A percentile compares a stretch with the other conserved stretches of the same genome.
Evolutionary conservation across 92 coral and sea anemone species (phyloP).

Genomic region (Zoanthus sociatus): DNA sequence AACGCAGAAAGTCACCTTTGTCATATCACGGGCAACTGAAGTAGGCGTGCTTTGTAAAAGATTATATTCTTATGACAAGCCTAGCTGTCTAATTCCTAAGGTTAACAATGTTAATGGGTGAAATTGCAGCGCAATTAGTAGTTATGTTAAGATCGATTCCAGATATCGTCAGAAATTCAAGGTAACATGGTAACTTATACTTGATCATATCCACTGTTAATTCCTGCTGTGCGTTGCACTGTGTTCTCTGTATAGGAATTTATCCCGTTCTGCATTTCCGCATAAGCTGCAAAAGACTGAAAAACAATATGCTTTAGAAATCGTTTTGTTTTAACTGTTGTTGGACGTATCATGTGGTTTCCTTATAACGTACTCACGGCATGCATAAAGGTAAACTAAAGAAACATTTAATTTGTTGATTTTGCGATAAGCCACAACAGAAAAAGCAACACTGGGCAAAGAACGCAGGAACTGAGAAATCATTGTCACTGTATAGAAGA

Average conservation of each 20-base stretch:
- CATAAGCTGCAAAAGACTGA: background rate
- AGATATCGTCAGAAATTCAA: background rate
- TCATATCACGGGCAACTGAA: background rate
- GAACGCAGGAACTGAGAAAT: background rate
- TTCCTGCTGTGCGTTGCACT: slow-evolving; percentile 23
- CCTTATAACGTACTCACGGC: background rate
- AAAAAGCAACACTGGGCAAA: background rate
- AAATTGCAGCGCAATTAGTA: background rate
- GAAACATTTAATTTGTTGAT: background rate
- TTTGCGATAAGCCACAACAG: background rate
- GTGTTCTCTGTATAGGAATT: background rate
- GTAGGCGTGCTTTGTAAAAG: background rate
- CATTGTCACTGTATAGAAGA: background rate
- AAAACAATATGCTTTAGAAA: background rate
- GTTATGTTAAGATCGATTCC: slow-evolving; percentile 2
- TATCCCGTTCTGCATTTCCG: background rate
- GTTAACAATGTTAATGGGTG: background rate
- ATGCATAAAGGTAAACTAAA: background rate
- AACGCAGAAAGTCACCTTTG: background rate
- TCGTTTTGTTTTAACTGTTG: background rate
- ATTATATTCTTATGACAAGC: background rate
- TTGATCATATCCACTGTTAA: slow-evolving; percentile 14
- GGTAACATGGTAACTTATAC: background rate
- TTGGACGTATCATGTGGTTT: background rate
- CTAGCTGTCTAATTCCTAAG: background rate